Evolutionary conservation across 2,797 vertebrate genomes (phyloP).

Genomic region (Sphenodon punctatus): DNA sequence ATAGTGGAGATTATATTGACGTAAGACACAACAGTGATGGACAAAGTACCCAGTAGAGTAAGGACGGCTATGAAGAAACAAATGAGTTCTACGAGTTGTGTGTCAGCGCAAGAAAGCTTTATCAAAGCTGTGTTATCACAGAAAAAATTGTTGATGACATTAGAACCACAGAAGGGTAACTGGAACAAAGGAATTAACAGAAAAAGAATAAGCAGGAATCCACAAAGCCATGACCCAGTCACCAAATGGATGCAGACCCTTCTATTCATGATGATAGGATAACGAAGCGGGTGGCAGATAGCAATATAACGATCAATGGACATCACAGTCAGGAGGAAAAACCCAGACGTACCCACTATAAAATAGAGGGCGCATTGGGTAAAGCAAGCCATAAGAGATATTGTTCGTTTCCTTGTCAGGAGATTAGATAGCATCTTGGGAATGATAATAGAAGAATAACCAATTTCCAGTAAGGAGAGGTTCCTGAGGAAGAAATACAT

Average conservation of each 20-base stretch:
- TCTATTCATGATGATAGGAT: background rate
- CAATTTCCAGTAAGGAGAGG: constrained; percentile 19
- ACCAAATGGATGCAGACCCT: background rate
- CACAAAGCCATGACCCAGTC: background rate
- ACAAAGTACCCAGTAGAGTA: background rate
- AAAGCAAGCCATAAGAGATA: constrained; percentile 3
- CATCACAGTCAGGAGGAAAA: constrained; percentile 11
- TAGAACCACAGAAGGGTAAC: background rate
- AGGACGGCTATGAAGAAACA: background rate
- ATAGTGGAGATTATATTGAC: constrained; percentile 17
- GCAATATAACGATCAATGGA: constrained; percentile 27
- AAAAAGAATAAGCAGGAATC: background rate
- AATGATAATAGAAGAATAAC: constrained; percentile 1
- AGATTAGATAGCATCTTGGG: constrained; percentile 11
- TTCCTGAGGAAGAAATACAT: constrained; percentile 15
- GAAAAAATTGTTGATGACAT: constrained; percentile 26
- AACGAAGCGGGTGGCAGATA: background rate
- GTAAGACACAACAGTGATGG: constrained; percentile 1
- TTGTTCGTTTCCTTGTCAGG: background rate
- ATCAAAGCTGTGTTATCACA: constrained; percentile 1
- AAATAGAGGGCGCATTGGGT: constrained; percentile 2
- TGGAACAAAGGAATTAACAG: background rate
- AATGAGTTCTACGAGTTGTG: background rate
- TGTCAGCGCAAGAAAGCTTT: background rate
- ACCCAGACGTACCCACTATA: background rate